A percentile compares a stretch with the other conserved stretches of the same genome.
Evolutionary conservation across 2,888 invertebrate genomes (phyloP).

Genomic region (Epirrhoe alternata): DNA sequence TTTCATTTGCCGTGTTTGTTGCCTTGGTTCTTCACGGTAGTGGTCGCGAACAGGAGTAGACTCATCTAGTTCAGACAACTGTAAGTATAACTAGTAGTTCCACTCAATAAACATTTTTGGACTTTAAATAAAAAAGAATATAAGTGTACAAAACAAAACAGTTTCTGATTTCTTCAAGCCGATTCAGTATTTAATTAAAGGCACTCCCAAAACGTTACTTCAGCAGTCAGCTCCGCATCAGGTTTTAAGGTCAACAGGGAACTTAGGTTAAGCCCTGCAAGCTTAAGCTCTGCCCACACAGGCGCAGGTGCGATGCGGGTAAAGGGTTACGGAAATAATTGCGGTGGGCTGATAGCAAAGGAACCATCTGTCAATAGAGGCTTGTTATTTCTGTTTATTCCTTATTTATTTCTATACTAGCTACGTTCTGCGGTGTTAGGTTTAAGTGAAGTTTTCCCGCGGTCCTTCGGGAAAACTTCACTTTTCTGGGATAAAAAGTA

Average conservation of each 20-base stretch:
- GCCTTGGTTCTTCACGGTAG: no score
- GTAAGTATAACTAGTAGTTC: no score
- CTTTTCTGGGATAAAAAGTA: no score
- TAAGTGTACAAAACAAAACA: no score
- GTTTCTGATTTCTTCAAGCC: not conserved
- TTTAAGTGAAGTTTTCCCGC: no score
- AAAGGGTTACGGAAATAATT: not conserved
- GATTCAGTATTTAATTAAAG: slow-evolving; percentile 11
- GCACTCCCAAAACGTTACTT: slow-evolving; percentile 49
- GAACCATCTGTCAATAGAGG: not conserved
- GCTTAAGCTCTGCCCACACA: slow-evolving; percentile 6
- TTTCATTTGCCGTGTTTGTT: no score
- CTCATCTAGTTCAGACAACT: no score
- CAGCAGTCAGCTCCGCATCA: slow-evolving; percentile 25
- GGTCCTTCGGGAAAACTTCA: no score
- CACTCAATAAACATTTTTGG: no score
- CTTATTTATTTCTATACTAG: not conserved
- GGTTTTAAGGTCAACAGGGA: slow-evolving; percentile 11
- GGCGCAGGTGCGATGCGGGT: slow-evolving; percentile 6
- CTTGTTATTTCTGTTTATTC: not conserved
- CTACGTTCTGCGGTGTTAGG: not conserved
- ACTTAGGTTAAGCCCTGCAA: slow-evolving; percentile 4
- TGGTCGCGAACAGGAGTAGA: no score
- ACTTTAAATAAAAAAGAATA: no score
- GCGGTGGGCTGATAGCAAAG: not conserved